Percentiles rank a stretch among this genome's conserved stretches.
Conservation (phyloP, 53 echinoderm and acorn worm species). For the Actinopyga echinites region DNA sequence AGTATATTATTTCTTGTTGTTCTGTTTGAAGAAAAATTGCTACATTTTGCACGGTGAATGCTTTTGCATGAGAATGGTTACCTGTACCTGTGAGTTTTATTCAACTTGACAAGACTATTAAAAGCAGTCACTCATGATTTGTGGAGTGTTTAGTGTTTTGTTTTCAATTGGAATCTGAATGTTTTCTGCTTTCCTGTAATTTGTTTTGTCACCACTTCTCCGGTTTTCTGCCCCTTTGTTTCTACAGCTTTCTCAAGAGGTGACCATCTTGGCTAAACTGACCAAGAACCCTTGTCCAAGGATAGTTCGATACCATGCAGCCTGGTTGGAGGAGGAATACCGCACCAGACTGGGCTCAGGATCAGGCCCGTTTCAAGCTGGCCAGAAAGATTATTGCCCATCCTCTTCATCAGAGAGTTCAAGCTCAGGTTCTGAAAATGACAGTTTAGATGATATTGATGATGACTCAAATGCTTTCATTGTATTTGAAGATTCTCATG, state of each 20-base stretch:
- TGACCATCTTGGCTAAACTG: constrained; percentile 29
- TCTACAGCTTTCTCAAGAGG: constrained; percentile 26
- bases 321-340: constrained; percentile 40
- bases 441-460: too few species aligned
- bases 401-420: neutral
- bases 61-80: too few species aligned
- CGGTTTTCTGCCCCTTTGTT: neutral
- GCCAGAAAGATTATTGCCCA: neutral
- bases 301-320: constrained; percentile 34
- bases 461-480: neutral
- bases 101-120: too few species aligned
- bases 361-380: neutral
- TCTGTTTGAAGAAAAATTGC: too few species aligned
- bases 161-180: too few species aligned
- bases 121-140: too few species aligned
- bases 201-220: too few species aligned
- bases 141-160: too few species aligned
- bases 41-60: too few species aligned
- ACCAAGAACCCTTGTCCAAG: constrained; percentile 4
- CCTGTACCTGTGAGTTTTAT: too few species aligned
- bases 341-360: neutral
- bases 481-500: neutral
- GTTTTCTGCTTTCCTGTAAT: too few species aligned
- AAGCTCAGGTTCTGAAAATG: neutral
- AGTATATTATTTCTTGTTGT: too few species aligned